phyloP scores from a whole-genome alignment of 2,888 invertebrate genomes.

The Drosophila meridiana region DNA sequence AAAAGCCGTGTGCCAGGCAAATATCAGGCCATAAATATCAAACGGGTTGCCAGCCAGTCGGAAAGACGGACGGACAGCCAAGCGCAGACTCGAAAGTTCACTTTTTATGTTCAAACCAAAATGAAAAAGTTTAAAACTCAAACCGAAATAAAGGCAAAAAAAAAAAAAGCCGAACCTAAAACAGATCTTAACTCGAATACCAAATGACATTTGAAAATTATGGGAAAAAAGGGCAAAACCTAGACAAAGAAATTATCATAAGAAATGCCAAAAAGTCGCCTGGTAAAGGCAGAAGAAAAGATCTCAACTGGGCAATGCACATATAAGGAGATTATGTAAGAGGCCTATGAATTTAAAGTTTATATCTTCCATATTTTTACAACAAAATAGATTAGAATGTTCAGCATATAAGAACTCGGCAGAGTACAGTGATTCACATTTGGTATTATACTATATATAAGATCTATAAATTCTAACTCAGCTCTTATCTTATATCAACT shows the following conservation, averaged over 20 bases:
- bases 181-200: conserved; percentile 2
- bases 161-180: conserved; percentile 20
- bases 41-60: conserved; percentile 61
- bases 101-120: conserved; percentile 55
- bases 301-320: not conserved
- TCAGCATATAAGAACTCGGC: not conserved
- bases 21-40: conserved; percentile 73
- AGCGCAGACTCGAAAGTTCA: conserved; percentile 74
- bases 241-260: conserved; percentile 3
- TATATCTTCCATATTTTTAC: not conserved
- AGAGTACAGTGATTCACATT: not conserved
- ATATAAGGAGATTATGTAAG: conserved; percentile 1
- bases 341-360: not conserved
- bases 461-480: not conserved
- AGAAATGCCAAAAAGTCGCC: not conserved
- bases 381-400: too few species aligned
- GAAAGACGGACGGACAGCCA: not conserved
- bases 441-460: too few species aligned
- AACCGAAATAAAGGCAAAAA: conserved; percentile 30
- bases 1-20: conserved; percentile 41
- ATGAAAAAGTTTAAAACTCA: conserved; percentile 12
- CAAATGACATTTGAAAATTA: conserved; percentile 23
- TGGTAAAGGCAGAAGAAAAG: not conserved
- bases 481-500: not conserved
- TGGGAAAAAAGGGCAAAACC: conserved; percentile 2